Base-by-base conservation (phyloP, 1,140 invertebrate genomes). In the Tetraneura akinire region DNA sequence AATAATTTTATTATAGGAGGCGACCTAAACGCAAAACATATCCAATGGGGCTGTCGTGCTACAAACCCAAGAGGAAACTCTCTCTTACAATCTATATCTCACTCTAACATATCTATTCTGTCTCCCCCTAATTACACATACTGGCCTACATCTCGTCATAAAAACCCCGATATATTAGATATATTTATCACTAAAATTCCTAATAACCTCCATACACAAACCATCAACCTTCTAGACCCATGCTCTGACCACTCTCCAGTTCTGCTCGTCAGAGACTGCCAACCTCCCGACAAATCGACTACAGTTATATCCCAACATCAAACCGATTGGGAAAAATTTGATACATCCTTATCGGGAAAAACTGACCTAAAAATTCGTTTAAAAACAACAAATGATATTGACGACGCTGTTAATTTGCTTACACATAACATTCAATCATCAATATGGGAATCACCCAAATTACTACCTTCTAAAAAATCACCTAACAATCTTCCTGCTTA, bases 391-490 rank as follows among this genome's bases (percentile, higher is more conserved):
- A n/a, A n/a, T n/a, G n/a, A n/a, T n/a, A n/a, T n/a, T n/a, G n/a
- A n/a, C n/a, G n/a, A n/a, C n/a, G n/a, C n/a, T n/a, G n/a, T n/a
- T n/a, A n/a, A n/a, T n/a, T n/a, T n/a, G n/a, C n/a, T n/a, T n/a
- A n/a, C n/a, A n/a, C n/a, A n/a, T n/a, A n/a, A 49, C 6, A 80
- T 80, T 16, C 80, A 80, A 53, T 16, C 45, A 14, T 2, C 37
- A 18, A 64, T 47, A 16, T 68, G 21, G 29, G n/a, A 21, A 5
- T 64, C 53, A n/a, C 18, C 18, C 0, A 53, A n/a, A 53, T 6
- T 1, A n/a, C 3, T 53, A 10, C 6, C 51, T 8, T n/a, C 8
- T 8, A 8, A n/a, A 9, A n/a, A 53, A 8, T n/a, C 5, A n/a
- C n/a, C n/a, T 8, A 14, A 0, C 18, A 14, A n/a, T 51, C 49